A percentile compares a stretch with the other conserved stretches of the same genome.
Evolutionary conservation across 2,113 vertebrate species (phyloP).

Genomic region (Nerophis ophidion): DNA sequence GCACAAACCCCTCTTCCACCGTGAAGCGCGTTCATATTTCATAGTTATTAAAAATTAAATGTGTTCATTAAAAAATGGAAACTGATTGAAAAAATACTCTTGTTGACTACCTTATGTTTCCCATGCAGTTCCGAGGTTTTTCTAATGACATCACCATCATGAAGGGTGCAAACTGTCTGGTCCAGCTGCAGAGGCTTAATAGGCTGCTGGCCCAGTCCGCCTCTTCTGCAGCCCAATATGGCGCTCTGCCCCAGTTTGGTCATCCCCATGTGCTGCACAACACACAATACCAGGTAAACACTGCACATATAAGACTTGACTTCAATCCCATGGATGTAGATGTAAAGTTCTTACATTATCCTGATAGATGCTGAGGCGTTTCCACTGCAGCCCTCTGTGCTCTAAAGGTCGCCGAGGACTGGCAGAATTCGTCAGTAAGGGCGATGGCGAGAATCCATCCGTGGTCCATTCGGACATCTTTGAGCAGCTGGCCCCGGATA

Average conservation of each 20-base stretch:
- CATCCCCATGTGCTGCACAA: background rate
- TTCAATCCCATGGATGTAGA: too few relatives aligned
- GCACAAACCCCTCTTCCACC: too few relatives aligned
- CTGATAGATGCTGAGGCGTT: conserved; percentile 33
- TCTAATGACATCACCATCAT: conserved; percentile 37
- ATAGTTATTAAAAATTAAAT: background rate
- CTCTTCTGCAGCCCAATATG: conserved; percentile 4
- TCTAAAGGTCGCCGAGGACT: conserved; percentile 25
- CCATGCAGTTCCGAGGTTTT: background rate
- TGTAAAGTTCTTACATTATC: background rate
- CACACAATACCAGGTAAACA: conserved; percentile 42
- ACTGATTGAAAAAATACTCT: background rate
- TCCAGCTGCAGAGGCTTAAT: conserved; percentile 29
- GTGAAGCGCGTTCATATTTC: background rate
- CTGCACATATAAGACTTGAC: background rate
- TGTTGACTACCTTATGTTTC: background rate
- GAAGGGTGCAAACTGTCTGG: conserved; percentile 46
- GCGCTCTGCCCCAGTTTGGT: background rate
- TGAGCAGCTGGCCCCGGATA: conserved; percentile 28
- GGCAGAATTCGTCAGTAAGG: conserved; percentile 3
- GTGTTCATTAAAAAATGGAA: background rate
- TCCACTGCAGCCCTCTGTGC: conserved; percentile 38
- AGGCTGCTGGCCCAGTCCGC: conserved; percentile 7
- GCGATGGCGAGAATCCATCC: conserved; percentile 17
- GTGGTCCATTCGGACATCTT: conserved; percentile 70